Evolutionary conservation across 2,797 vertebrate species (phyloP).

Genomic region (Cuniculus paca): DNA sequence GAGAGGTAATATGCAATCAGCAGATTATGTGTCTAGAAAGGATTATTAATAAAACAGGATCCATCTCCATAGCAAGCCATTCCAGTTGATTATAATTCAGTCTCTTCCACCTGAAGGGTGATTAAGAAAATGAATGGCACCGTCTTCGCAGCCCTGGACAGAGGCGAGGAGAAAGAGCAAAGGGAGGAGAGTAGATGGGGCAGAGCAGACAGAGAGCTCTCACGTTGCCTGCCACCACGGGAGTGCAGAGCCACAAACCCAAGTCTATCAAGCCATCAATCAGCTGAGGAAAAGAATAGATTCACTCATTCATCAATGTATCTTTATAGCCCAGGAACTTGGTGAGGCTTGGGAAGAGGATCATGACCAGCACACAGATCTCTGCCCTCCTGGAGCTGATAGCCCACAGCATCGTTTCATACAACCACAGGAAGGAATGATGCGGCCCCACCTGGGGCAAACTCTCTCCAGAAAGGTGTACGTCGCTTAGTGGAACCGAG

Average conservation of each 20-base stretch:
- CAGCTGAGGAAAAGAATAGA: neutral
- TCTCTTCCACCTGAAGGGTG: slow-evolving; percentile 9
- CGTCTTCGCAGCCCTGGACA: neutral
- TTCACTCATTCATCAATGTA: neutral
- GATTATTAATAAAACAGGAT: slow-evolving; percentile 20
- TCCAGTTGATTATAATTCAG: neutral
- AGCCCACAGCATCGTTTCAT: neutral
- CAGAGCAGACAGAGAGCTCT: neutral
- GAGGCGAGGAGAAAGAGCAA: neutral
- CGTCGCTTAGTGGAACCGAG: neutral
- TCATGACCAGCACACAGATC: neutral
- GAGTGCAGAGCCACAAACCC: neutral
- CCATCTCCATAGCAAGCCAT: neutral
- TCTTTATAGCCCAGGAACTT: neutral
- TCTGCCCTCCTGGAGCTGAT: neutral
- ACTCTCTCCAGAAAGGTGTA: neutral
- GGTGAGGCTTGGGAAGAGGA: neutral
- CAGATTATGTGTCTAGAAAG: slow-evolving; percentile 61
- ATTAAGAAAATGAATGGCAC: neutral
- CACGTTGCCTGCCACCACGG: neutral
- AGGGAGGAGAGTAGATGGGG: neutral
- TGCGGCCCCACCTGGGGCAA: neutral
- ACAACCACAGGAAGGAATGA: neutral
- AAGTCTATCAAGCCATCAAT: neutral
- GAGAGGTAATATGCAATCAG: slow-evolving; percentile 50